phyloP scores from a whole-genome alignment of 2,797 vertebrate genomes.

The Toxotes lorentzi region DNA sequence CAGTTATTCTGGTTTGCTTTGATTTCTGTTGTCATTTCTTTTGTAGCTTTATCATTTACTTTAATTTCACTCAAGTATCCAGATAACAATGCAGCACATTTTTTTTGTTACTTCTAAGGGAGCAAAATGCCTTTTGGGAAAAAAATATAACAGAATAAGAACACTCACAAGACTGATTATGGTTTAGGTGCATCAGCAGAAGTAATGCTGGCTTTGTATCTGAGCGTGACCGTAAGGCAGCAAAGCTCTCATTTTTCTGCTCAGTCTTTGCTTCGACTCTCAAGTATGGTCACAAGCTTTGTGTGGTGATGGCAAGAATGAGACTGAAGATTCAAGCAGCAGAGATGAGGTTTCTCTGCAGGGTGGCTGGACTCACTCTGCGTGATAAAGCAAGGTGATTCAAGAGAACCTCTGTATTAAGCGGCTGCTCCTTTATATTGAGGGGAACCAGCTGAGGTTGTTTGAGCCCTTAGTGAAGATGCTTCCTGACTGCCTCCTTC shows the following conservation, averaged over 20 bases:
- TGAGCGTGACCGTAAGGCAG: background rate
- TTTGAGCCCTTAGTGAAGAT: background rate
- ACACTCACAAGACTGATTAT: background rate
- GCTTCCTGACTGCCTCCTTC: background rate
- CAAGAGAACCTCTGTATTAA: background rate
- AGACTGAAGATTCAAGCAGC: slow-evolving; percentile 17
- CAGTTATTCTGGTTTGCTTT: slow-evolving; percentile 6
- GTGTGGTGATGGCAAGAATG: slow-evolving; percentile 9
- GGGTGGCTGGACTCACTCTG: slow-evolving; percentile 14
- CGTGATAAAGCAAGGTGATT: slow-evolving; percentile 2
- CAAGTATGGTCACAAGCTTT: slow-evolving; percentile 17
- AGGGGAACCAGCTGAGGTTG: slow-evolving; percentile 17
- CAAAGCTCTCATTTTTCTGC: slow-evolving; percentile 12
- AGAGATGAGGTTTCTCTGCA: slow-evolving; percentile 33
- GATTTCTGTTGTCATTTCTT: slow-evolving; percentile 11
- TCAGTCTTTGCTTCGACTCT: slow-evolving; percentile 2
- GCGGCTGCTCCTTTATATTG: slow-evolving; percentile 22
- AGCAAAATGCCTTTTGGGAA: slow-evolving; percentile 16
- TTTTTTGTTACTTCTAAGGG: slow-evolving; percentile 20
- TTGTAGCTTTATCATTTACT: background rate
- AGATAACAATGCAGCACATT: slow-evolving; percentile 19
- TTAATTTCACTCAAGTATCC: slow-evolving; percentile 1
- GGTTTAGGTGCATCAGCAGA: slow-evolving; percentile 6
- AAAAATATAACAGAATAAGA: slow-evolving; percentile 22
- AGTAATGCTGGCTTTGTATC: slow-evolving; percentile 9